These are phyloP conservation scores for Drosophila murphyi DNA, from an alignment of 1,140 invertebrate genomes.

Conservation along the genomic window DNA sequence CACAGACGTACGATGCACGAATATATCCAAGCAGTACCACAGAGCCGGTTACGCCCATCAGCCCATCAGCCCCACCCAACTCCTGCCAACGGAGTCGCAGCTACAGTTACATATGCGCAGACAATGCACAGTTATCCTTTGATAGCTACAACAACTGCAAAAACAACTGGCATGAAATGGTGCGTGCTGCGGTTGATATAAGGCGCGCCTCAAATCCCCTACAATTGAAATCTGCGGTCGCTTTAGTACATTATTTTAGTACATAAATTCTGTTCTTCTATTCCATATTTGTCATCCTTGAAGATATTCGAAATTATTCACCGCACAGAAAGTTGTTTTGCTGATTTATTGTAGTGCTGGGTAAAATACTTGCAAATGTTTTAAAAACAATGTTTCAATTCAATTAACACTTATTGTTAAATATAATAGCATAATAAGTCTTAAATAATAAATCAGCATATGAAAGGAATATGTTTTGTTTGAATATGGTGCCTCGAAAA, in stretches of 20 bases:
- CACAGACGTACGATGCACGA: slow-evolving; percentile 12
- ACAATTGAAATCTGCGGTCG: slow-evolving; percentile 14
- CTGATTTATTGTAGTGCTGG: too few relatives aligned
- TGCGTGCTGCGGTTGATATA: slow-evolving; percentile 55
- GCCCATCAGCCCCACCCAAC: not conserved
- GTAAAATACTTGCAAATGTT: too few relatives aligned
- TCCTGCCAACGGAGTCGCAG: slow-evolving; percentile 8
- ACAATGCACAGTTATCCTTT: slow-evolving; percentile 81
- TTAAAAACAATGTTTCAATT: too few relatives aligned
- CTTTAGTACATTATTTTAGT: not conserved
- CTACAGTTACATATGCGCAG: slow-evolving; percentile 56
- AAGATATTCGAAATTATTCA: not conserved
- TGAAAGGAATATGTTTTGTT: too few relatives aligned
- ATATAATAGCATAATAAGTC: too few relatives aligned
- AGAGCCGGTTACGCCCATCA: slow-evolving; percentile 34
- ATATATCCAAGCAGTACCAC: slow-evolving; percentile 4
- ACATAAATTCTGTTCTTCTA: not conserved
- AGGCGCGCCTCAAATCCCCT: slow-evolving; percentile 42
- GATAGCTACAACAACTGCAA: slow-evolving; percentile 55
- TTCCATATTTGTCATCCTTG: not conserved
- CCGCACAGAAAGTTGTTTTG: too few relatives aligned
- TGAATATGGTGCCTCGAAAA: too few relatives aligned
- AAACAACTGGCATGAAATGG: slow-evolving; percentile 67
- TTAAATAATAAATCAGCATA: too few relatives aligned
- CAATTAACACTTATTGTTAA: too few relatives aligned